phyloP scores from a whole-genome alignment of 2,888 invertebrate genomes.

The Timema cristinae region DNA sequence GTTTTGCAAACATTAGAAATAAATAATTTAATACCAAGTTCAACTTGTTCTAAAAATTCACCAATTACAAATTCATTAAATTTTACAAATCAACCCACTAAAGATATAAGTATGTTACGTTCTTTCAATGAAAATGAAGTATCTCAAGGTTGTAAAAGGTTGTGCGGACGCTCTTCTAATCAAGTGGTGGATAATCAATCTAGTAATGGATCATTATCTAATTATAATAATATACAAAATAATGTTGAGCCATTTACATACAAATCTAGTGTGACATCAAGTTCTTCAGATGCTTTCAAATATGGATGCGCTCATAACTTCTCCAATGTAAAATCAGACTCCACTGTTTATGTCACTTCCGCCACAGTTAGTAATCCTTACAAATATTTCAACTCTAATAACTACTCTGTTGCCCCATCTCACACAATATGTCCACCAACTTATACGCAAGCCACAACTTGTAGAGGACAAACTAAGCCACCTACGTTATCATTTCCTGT shows the following conservation, averaged over 20 bases:
- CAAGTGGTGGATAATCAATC: too few relatives aligned
- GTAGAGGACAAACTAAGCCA: constrained; percentile 12
- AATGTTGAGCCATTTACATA: neutral
- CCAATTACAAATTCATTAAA: too few relatives aligned
- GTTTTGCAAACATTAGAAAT: too few relatives aligned
- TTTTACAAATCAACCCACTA: too few relatives aligned
- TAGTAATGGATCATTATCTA: too few relatives aligned
- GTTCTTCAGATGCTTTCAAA: neutral
- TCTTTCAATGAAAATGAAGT: too few relatives aligned
- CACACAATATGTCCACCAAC: neutral
- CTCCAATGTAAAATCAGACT: neutral
- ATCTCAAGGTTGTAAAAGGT: too few relatives aligned
- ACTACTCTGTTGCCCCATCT: constrained; percentile 8
- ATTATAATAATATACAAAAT: neutral
- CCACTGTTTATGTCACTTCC: neutral
- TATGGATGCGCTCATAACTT: neutral
- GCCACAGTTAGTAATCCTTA: neutral
- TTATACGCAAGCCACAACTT: constrained; percentile 12
- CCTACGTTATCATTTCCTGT: constrained; percentile 33
- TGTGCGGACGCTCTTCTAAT: too few relatives aligned
- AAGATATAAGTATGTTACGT: too few relatives aligned
- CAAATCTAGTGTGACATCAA: neutral
- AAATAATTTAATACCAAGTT: too few relatives aligned
- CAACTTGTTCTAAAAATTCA: too few relatives aligned
- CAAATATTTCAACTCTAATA: constrained; percentile 8